Base-by-base conservation (phyloP, 2,888 invertebrate species). In the Theretra japonica region DNA sequence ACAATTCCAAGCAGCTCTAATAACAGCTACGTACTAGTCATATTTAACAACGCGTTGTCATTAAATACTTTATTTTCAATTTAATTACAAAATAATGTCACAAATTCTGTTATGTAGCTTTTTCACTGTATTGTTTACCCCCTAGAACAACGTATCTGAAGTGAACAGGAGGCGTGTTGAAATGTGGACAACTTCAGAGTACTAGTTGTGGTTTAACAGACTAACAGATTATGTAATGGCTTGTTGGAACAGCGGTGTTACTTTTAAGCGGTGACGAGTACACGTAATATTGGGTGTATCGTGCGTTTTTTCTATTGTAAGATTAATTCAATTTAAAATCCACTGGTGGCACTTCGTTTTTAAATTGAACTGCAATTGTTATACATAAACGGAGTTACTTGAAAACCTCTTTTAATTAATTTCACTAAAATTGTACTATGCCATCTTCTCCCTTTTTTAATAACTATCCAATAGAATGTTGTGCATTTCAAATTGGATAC, bases 11-110 rank as follows among this genome's bases (percentile, higher is more conserved):
- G 65, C 76, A 76, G 74, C 72, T 79, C 77, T 81, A 76, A 76
- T 79, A 78, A 74, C 71, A 76, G 73, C 82, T 84, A 77, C 76
- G 73, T 86, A 83, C 90, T 90, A 90, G 90, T 90, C 90, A 90
- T 90, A 90, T 88, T 87, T 87, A 87, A 86, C 82, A 81, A 83
- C 79, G 81, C 81, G 80, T 80, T 81, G 77, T 80, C 75, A 76
- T 79, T 76, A 78, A 73, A 75, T 77, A 74, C 56, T 73, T 74
- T 41, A 41, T 41, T 74, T 81, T 78, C 82, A 82, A 82, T 80
- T 83, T 33, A 41, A 62, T 65, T 23, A 57, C 41, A 41, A 17
- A 21, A 59, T 50, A 68, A 28, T 62, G 19, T n/a, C 28, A 28
- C 11, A 60, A 53, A 17, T 50, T 50, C n/a, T 30, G 17, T 59